These are phyloP conservation scores for Diarsia brunnea DNA, from an alignment of 2,888 invertebrate species.

Conservation along the genomic window DNA sequence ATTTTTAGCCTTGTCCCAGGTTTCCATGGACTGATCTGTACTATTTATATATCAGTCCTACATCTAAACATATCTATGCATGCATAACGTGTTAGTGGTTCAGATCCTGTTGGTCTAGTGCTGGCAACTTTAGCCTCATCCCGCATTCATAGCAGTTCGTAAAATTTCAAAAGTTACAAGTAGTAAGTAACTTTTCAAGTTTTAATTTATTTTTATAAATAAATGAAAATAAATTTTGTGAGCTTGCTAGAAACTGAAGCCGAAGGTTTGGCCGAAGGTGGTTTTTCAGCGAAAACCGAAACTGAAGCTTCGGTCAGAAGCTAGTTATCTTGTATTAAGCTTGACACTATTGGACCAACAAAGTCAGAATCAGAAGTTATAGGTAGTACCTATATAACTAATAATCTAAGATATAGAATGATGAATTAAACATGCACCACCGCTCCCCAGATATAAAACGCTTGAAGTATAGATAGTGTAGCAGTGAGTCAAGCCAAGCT, in stretches of 20 bases:
- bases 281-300: no score
- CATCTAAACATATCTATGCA: not conserved
- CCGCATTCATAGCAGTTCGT: no score
- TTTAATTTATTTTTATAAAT: no score
- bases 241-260: no score
- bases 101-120: not conserved
- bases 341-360: not conserved
- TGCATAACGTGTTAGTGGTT: not conserved
- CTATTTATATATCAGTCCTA: not conserved
- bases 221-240: no score
- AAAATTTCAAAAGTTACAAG: no score
- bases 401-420: not conserved
- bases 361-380: not conserved
- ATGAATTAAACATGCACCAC: constrained; percentile 12
- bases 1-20: no score
- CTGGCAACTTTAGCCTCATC: no score
- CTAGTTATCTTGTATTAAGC: not conserved
- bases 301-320: no score
- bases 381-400: no score
- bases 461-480: constrained; percentile 25
- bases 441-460: constrained; percentile 35
- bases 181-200: no score
- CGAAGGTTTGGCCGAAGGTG: no score
- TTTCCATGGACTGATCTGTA: not conserved
- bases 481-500: constrained; percentile 30